A percentile compares a stretch with the other conserved stretches of the same genome.
These are phyloP conservation scores for Psittacara wagleri DNA, from an alignment of 2,113 vertebrate genomes.

Conservation along the genomic window DNA sequence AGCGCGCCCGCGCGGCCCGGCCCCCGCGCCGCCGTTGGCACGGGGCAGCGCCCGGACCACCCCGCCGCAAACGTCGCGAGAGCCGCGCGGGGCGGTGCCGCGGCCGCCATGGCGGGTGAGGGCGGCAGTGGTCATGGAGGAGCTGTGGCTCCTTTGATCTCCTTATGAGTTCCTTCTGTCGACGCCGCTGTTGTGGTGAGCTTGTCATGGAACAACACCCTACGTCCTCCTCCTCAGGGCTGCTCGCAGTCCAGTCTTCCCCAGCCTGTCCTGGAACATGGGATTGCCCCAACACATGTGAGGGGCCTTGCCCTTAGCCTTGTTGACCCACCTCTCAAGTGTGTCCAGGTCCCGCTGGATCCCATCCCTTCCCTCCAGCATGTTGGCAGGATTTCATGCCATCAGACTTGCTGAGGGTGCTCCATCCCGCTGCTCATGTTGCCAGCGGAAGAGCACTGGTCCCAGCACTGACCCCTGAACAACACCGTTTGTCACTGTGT, in stretches of 20 bases:
- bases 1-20: no score
- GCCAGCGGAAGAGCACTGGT: not conserved
- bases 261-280: not conserved
- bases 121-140: no score
- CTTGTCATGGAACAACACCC: not conserved
- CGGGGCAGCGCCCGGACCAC: no score
- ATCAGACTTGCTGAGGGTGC: not conserved
- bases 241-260: not conserved
- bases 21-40: no score
- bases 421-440: not conserved
- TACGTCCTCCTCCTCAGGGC: not conserved
- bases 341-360: no score
- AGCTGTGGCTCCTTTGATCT: rapidly evolving
- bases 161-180: not conserved
- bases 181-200: not conserved
- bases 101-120: not conserved
- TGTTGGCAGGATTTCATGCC: not conserved
- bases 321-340: not conserved
- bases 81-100: not conserved
- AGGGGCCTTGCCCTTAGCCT: not conserved
- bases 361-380: not conserved
- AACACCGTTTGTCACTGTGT: not conserved
- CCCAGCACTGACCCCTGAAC: not conserved
- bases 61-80: not conserved
- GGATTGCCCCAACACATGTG: not conserved